phyloP scores from a whole-genome alignment of 1,140 invertebrate genomes.

The Tetramorium alpestre region DNA sequence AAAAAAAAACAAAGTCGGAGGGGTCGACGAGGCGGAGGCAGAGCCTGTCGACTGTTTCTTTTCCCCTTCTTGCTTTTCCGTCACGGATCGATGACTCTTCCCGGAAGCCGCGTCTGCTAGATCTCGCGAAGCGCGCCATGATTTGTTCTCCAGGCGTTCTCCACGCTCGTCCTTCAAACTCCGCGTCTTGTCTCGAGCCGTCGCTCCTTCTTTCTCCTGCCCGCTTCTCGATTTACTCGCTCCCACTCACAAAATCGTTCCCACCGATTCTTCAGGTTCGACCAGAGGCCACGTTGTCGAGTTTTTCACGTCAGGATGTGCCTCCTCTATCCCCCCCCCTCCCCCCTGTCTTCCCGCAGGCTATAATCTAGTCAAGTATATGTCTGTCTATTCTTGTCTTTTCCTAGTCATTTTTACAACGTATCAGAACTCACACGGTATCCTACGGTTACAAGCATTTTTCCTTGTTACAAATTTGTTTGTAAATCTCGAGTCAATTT shows the following conservation, averaged over 20 bases:
- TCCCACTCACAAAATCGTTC: conserved; percentile 27
- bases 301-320: conserved; percentile 28
- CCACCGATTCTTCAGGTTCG: conserved; percentile 48
- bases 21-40: conserved; percentile 42
- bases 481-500: neutral
- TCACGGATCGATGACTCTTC: conserved; percentile 80
- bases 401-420: neutral
- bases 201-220: conserved; percentile 38
- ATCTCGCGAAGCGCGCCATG: conserved; percentile 62
- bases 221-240: conserved; percentile 43
- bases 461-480: neutral
- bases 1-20: neutral
- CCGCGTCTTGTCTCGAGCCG: conserved; percentile 54
- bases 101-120: conserved; percentile 75
- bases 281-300: conserved; percentile 15
- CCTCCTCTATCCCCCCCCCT: neutral
- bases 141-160: conserved; percentile 71
- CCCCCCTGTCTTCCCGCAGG: conserved; percentile 23
- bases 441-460: neutral
- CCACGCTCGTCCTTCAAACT: conserved; percentile 68
- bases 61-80: conserved; percentile 66
- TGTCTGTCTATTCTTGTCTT: conserved; percentile 34
- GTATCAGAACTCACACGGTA: neutral
- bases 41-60: conserved; percentile 57
- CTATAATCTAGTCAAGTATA: conserved; percentile 40